Percentiles rank a stretch among this genome's conserved stretches.
Conservation (phyloP, 2,113 vertebrate species). For the Thalassarche chlororhynchos region DNA sequence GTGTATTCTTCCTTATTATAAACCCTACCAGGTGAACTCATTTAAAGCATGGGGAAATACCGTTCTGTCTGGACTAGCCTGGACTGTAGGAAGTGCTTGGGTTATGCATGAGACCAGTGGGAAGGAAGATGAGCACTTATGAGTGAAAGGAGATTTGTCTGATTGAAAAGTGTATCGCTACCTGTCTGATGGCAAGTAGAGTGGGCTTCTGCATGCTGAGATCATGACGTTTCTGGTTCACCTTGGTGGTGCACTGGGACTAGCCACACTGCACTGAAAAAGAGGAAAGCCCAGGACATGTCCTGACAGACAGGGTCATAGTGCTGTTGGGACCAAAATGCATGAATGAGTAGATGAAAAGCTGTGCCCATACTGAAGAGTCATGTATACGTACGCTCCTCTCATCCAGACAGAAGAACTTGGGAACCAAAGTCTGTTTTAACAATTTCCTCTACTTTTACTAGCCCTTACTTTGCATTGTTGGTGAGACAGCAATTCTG, state of each 20-base stretch:
- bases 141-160: background rate
- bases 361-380: background rate
- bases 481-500: background rate
- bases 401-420: background rate
- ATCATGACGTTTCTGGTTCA: background rate
- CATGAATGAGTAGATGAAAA: background rate
- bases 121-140: background rate
- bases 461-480: background rate
- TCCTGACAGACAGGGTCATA: background rate
- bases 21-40: background rate
- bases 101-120: background rate
- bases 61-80: background rate
- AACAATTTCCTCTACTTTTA: background rate
- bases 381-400: background rate
- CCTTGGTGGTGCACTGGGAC: background rate
- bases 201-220: background rate
- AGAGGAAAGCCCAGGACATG: background rate
- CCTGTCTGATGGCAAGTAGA: background rate
- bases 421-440: background rate
- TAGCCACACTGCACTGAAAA: background rate
- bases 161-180: background rate
- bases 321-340: background rate
- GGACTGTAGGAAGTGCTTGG: background rate
- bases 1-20: background rate
- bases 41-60: background rate